Base-by-base conservation (phyloP, 1,140 invertebrate species). In the Rhopalosiphum padi region DNA sequence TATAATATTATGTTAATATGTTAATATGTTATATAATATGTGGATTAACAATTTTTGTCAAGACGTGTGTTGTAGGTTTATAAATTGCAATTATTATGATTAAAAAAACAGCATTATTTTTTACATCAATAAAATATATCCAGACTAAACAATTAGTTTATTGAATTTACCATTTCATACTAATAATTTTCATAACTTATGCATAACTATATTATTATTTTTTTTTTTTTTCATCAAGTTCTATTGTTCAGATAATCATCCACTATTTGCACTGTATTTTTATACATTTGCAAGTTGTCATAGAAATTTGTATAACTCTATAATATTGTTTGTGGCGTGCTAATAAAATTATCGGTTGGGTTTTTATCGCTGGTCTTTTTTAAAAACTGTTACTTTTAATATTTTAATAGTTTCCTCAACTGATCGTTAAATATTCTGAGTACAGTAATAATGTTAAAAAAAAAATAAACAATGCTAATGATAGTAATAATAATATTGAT, bases 401-500 rank as follows among this genome's bases (percentile, higher is more conserved):
- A 37, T 23, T 83, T 85, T 85, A 85, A 43, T 43, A 85, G 41
- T 15, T 83, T 25, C 9, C 23, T 85, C 9, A 85, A 43, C 22
- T 3, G 22, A 43, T 85, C 8, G 9, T 85, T 41, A 41, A 43
- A 85, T 41, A 41, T 85, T 41, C 83, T 43, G 8, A 25, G 37
- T 85, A 43, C 23, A n/a, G n/a, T n/a, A n/a, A 77, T n/a, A 85
- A 85, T 41, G 37, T 85, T 85, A 43, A 43, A 85, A 83, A 83
- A 82, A 68, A 77, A 77, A 77, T 77, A n/a, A 77, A 77, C 60
- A n/a, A n/a, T n/a, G 15, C 60, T 77, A 77, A 77, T 77, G 30
- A 77, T 30, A 68, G 41, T 46, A 43, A 86, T 87, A 30, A 87
- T 87, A 46, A 87, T n/a, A 46, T 87, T 46, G 23, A 87, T 87